Percentiles rank a stretch among this genome's conserved stretches.
Evolutionary conservation across 2,797 vertebrate genomes (phyloP).

Genomic region (Pangasius macronema): DNA sequence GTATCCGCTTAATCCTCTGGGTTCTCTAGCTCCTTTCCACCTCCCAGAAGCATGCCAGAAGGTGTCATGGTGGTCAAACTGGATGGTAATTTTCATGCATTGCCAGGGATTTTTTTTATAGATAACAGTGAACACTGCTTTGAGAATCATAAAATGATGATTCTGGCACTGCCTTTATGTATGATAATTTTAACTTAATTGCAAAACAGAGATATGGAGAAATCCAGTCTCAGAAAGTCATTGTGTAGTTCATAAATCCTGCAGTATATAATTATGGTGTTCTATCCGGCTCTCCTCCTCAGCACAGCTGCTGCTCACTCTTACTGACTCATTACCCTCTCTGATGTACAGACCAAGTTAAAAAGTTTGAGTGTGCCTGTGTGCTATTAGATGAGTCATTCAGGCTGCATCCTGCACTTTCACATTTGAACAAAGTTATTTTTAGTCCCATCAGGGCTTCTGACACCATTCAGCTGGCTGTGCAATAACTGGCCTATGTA

Average conservation of each 20-base stretch:
- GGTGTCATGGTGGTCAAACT: background rate
- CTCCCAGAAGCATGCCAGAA: background rate
- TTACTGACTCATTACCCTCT: conserved; percentile 51
- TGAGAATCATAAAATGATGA: background rate
- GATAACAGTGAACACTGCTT: background rate
- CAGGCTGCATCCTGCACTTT: conserved; percentile 28
- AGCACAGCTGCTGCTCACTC: conserved; percentile 55
- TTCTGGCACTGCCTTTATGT: background rate
- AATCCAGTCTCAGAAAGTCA: conserved; percentile 26
- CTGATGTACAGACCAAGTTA: conserved; percentile 39
- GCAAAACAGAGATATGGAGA: background rate
- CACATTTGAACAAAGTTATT: conserved; percentile 28
- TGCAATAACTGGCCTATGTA: background rate
- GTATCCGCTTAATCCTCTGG: background rate
- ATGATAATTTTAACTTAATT: background rate
- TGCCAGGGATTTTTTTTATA: background rate
- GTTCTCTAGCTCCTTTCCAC: background rate
- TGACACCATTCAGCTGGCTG: background rate
- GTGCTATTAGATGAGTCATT: conserved; percentile 46
- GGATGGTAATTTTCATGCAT: background rate
- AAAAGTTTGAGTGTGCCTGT: conserved; percentile 15
- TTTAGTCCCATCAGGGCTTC: conserved; percentile 6
- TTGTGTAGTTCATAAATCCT: conserved; percentile 7
- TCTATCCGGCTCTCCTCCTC: conserved; percentile 23
- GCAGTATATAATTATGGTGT: conserved; percentile 38